Percentiles rank a stretch among this genome's conserved stretches.
These are phyloP conservation scores for Heliconius nattereri DNA, from an alignment of 1,140 invertebrate genomes.

Conservation along the genomic window DNA sequence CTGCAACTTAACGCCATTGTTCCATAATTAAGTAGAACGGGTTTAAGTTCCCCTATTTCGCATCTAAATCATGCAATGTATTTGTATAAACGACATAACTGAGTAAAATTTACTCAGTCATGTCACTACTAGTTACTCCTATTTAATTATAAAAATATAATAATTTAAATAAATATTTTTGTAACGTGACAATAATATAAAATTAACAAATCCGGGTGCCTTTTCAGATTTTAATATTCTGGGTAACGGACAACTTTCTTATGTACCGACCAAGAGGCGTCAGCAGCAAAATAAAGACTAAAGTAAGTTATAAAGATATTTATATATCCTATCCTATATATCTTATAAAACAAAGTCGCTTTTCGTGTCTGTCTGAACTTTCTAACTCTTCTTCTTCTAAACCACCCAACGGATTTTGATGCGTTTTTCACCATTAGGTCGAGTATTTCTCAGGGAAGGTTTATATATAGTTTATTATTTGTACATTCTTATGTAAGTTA, in stretches of 20 bases:
- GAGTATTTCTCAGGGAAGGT: no score
- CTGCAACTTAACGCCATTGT: background rate
- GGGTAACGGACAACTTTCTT: constrained; percentile 91
- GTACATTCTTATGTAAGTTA: no score
- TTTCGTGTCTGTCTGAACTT: no score
- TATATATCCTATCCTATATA: no score
- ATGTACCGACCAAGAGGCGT: constrained; percentile 83
- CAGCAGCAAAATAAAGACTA: constrained; percentile 77
- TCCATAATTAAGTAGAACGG: background rate
- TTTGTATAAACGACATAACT: background rate
- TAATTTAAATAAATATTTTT: background rate
- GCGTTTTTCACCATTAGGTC: no score
- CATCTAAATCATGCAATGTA: background rate
- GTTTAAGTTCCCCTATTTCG: background rate
- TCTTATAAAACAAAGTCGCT: no score
- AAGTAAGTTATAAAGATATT: constrained; percentile 49
- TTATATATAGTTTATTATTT: no score
- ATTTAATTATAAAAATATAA: background rate
- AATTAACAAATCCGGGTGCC: background rate
- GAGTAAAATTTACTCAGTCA: no score
- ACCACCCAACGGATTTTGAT: no score
- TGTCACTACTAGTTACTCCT: no score
- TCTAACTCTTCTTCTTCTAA: no score
- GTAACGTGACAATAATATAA: background rate
- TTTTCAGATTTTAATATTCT: constrained; percentile 90